A percentile compares a stretch with the other conserved stretches of the same genome.
Evolutionary conservation across 2,797 vertebrate genomes (phyloP).

Genomic region (Sebastolobus altivelis): DNA sequence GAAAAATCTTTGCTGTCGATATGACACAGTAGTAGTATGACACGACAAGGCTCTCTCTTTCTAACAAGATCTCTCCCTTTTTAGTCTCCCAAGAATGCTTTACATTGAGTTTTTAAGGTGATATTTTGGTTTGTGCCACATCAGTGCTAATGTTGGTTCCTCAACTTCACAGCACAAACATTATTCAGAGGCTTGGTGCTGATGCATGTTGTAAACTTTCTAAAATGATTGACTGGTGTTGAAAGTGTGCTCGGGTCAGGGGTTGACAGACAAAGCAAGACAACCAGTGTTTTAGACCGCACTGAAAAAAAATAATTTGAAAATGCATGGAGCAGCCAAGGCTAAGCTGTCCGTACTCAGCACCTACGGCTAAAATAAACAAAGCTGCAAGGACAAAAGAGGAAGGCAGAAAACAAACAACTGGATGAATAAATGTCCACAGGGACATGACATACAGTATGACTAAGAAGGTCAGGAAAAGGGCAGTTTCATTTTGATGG

Average conservation of each 20-base stretch:
- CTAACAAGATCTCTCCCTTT: neutral
- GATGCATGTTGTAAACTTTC: neutral
- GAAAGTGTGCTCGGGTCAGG: neutral
- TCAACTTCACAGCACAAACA: conserved; percentile 16
- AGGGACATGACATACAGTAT: neutral
- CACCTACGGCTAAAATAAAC: conserved; percentile 31
- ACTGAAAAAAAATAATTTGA: conserved; percentile 26
- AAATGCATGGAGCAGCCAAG: conserved; percentile 9
- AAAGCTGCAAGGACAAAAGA: conserved; percentile 26
- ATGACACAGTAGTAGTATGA: neutral
- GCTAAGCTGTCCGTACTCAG: neutral
- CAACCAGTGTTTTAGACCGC: conserved; percentile 17
- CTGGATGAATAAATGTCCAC: neutral
- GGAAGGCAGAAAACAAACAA: neutral
- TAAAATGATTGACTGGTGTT: conserved; percentile 19
- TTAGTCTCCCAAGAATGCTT: neutral
- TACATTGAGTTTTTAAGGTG: neutral
- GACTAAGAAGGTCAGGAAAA: neutral
- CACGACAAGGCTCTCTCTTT: neutral
- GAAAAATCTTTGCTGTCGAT: neutral
- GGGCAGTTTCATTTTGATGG: neutral
- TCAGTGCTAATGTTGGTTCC: conserved; percentile 7
- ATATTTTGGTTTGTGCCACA: neutral
- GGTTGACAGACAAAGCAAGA: conserved; percentile 12
- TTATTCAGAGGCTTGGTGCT: conserved; percentile 4